Base-by-base conservation (phyloP, 2,113 vertebrate genomes). In the Podarcis muralis region DNA sequence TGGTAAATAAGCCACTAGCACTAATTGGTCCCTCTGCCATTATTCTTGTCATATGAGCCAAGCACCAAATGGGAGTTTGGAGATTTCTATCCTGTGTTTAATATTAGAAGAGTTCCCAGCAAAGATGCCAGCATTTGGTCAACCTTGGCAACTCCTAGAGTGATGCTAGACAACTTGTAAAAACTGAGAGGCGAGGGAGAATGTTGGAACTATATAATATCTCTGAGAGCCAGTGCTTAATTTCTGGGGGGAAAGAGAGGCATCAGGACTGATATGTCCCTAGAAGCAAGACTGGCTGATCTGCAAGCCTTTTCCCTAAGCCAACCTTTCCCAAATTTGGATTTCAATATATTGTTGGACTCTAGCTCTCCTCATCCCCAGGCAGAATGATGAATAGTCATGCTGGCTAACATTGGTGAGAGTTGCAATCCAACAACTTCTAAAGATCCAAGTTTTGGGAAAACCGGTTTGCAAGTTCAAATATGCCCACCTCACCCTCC, bases 21-120 rank as follows among this genome's bases (percentile, higher is more conserved):
- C 92, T 95, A 95, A 95, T 94, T 87, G 91, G 92, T 92, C 87
- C 93, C 90, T 92, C 89, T 1, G 92, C 92, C 81, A 78, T 90
- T 88, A 30, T 88, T 86, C 86, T 48, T 84, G 80, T 89, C 91
- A 87, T 86, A 25, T 89, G 88, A 93, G 89, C 90, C 90, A 92
- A 92, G 92, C 86, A 92, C 92, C 85, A 89, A 22, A 81, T 85
- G 86, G 87, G 88, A 77, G 92, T 93, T 94, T 91, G 93, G 84
- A 92, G 88, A 76, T 40, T 90, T 89, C 89, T 89, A 85, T 85
- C 66, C 90, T 85, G 59, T 85, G 79, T 66, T 83, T n/a, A 75
- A 76, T 84, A 89, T 80, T 43, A 8, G 87, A 91, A 89, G 0
- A 30, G 86, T 85, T 76, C 88, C 91, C 0, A 76, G 32, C 23